Conservation (phyloP, 2,797 vertebrate species). For the Cyprinella venusta region DNA sequence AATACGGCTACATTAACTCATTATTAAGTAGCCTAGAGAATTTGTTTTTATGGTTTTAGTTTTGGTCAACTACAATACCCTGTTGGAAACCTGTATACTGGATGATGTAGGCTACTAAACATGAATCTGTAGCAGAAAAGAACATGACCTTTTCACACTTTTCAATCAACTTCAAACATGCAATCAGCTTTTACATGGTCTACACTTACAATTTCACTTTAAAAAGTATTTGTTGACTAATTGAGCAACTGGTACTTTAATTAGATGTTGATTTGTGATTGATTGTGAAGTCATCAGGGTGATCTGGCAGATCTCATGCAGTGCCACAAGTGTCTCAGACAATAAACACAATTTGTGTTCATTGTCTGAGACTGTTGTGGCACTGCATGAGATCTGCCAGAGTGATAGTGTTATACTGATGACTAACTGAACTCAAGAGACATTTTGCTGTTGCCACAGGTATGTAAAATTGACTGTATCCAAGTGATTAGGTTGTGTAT, state of each 20-base stretch:
- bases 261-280: constrained; percentile 37
- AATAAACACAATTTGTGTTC: constrained; percentile 50
- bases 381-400: constrained; percentile 25
- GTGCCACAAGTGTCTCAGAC: constrained; percentile 24
- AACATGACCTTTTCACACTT: background rate
- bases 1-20: background rate
- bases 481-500: background rate
- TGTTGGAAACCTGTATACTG: background rate
- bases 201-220: background rate
- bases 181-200: background rate
- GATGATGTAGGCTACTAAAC: background rate
- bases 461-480: background rate
- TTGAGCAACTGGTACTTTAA: background rate
- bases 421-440: constrained; percentile 21
- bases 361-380: constrained; percentile 42
- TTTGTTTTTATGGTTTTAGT: background rate
- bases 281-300: constrained; percentile 40
- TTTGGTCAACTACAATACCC: background rate
- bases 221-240: background rate
- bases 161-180: background rate
- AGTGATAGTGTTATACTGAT: background rate
- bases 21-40: no score
- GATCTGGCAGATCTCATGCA: background rate
- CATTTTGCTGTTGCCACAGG: background rate
- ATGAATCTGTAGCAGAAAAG: background rate